phyloP scores from a whole-genome alignment of 92 coral and sea anemone genomes.

The Epizoanthus scotinus region DNA sequence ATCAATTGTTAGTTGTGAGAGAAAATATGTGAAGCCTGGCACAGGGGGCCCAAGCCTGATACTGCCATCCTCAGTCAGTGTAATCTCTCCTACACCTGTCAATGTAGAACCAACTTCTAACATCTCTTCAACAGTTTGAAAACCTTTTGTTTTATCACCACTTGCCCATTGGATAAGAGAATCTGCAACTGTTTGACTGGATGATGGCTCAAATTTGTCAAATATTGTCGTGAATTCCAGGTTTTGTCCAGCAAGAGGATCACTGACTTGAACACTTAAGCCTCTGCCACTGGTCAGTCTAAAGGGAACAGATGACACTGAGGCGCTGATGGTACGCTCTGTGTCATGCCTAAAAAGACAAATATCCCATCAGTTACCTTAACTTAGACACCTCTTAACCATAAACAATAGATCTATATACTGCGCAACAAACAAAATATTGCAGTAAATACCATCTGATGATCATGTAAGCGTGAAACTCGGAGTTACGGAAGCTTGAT shows the following conservation, averaged over 20 bases:
- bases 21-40: conserved; percentile 69
- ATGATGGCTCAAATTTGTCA: conserved; percentile 88
- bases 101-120: conserved; percentile 80
- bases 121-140: conserved; percentile 85
- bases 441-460: no score
- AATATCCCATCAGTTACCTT: background rate
- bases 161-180: conserved; percentile 94
- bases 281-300: conserved; percentile 43
- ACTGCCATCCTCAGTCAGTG: conserved; percentile 62
- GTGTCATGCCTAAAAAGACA: conserved; percentile 70
- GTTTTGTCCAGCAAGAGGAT: conserved; percentile 75
- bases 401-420: no score
- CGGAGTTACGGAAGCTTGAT: no score
- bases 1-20: conserved; percentile 76
- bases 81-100: conserved; percentile 85
- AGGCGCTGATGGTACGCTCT: conserved; percentile 63
- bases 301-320: conserved; percentile 63
- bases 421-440: no score
- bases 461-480: no score
- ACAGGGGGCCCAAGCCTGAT: conserved; percentile 73
- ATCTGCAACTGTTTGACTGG: conserved; percentile 65
- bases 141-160: conserved; percentile 94
- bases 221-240: conserved; percentile 72
- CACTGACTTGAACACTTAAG: conserved; percentile 65
- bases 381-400: no score